These are phyloP conservation scores for Gallinago undulata DNA, from an alignment of 2,113 vertebrate species.

Conservation along the genomic window DNA sequence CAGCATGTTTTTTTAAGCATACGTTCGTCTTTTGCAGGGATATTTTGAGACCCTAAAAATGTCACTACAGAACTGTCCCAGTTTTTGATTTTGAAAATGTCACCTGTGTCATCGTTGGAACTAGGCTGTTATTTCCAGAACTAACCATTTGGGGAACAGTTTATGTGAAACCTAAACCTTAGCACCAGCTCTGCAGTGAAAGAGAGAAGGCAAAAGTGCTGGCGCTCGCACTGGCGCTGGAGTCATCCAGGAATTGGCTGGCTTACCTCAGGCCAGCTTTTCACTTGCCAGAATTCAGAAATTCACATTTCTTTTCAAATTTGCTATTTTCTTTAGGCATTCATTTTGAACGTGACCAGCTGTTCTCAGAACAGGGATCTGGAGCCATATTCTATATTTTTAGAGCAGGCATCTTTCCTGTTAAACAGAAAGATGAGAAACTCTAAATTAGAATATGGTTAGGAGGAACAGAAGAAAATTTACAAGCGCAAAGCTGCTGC, in stretches of 20 bases:
- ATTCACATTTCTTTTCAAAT: conserved; percentile 63
- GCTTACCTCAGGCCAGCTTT: conserved; percentile 53
- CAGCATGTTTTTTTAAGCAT: conserved; percentile 66
- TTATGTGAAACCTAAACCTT: conserved; percentile 49
- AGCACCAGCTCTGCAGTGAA: conserved; percentile 48
- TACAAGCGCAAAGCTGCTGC: conserved; percentile 48
- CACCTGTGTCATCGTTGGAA: conserved; percentile 65
- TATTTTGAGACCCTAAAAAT: conserved; percentile 70
- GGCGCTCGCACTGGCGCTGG: neutral
- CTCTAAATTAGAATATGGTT: conserved; percentile 63
- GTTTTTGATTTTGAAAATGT: conserved; percentile 69
- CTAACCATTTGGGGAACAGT: conserved; percentile 62
- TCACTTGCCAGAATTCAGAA: conserved; percentile 45
- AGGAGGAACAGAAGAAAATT: conserved; percentile 56
- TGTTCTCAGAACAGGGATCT: conserved; percentile 67
- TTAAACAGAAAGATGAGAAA: conserved; percentile 67
- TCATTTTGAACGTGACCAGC: conserved; percentile 70
- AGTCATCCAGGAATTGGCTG: conserved; percentile 65
- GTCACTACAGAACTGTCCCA: conserved; percentile 64
- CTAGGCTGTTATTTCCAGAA: conserved; percentile 67
- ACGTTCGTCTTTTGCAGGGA: conserved; percentile 66
- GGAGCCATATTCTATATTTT: conserved; percentile 66
- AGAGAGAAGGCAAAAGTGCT: conserved; percentile 58
- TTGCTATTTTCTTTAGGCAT: conserved; percentile 65
- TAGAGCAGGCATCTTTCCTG: conserved; percentile 67